Evolutionary conservation across 2,113 vertebrate species (phyloP).

Genomic region (Heptranchias perlo): DNA sequence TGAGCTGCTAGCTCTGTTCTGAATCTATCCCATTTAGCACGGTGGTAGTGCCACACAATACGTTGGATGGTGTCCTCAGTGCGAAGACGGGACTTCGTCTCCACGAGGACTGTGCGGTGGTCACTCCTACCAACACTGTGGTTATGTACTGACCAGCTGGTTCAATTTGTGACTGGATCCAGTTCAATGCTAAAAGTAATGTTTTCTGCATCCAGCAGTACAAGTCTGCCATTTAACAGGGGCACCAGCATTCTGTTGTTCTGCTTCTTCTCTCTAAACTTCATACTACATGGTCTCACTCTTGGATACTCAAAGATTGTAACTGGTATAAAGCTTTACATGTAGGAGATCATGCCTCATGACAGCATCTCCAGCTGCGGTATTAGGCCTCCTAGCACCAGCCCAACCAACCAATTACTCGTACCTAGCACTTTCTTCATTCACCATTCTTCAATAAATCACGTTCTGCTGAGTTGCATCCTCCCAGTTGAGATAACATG

Average conservation of each 20-base stretch:
- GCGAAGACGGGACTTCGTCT: too few species aligned
- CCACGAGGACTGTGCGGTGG: too few species aligned
- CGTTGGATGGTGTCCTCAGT: too few species aligned
- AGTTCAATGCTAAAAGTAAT: background rate
- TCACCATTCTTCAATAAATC: background rate
- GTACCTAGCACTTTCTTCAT: background rate
- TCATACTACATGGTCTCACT: background rate
- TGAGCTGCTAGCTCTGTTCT: too few species aligned
- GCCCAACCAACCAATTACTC: background rate
- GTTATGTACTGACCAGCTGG: background rate
- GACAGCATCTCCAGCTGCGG: background rate
- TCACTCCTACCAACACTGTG: too few species aligned
- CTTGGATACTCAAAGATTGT: background rate
- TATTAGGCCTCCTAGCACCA: too few species aligned
- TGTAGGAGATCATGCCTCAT: too few species aligned
- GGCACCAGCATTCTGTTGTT: background rate
- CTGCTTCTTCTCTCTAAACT: background rate
- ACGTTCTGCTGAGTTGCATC: background rate
- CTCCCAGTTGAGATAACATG: background rate
- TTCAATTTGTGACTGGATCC: background rate
- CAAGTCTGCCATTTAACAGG: background rate
- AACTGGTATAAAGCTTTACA: background rate
- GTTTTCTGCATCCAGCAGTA: background rate
- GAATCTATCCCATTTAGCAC: too few species aligned
- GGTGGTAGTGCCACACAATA: too few species aligned